Evolutionary conservation across 2,888 invertebrate genomes (phyloP).

Genomic region (Polia nebulosa): DNA sequence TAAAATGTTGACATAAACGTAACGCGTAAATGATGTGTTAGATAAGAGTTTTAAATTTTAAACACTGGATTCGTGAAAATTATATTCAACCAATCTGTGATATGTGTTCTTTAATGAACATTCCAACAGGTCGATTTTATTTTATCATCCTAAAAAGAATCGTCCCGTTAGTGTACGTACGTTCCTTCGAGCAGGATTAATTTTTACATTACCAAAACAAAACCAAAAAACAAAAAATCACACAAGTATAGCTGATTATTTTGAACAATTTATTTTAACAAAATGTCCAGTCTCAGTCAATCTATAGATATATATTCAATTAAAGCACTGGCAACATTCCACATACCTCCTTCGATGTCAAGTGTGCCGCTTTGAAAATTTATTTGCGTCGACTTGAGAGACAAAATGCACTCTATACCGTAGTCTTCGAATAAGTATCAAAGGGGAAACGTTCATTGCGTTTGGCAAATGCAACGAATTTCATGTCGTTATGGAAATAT

Average conservation of each 20-base stretch:
- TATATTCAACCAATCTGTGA: no score
- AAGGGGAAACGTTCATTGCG: conserved; percentile 64
- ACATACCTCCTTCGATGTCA: conserved; percentile 50
- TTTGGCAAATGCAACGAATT: conserved; percentile 62
- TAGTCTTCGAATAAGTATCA: conserved; percentile 60
- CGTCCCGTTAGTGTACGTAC: background rate
- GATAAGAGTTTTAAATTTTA: no score
- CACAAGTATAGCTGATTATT: background rate
- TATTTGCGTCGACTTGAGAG: conserved; percentile 60
- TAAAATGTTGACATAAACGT: background rate
- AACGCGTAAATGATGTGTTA: background rate
- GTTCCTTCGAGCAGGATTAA: background rate
- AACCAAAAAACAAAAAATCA: background rate
- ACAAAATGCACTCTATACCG: conserved; percentile 48
- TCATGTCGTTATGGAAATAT: conserved; percentile 54
- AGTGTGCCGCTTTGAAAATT: conserved; percentile 60
- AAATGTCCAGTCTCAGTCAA: background rate
- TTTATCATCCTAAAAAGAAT: background rate
- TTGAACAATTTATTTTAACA: background rate
- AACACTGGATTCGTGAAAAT: no score
- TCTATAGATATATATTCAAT: conserved; percentile 31
- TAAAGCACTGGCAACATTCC: conserved; percentile 49
- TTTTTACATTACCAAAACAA: background rate
- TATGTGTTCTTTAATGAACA: no score
- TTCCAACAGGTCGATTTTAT: background rate